phyloP scores from a whole-genome alignment of 2,113 vertebrate species.

The Tupaia tana region DNA sequence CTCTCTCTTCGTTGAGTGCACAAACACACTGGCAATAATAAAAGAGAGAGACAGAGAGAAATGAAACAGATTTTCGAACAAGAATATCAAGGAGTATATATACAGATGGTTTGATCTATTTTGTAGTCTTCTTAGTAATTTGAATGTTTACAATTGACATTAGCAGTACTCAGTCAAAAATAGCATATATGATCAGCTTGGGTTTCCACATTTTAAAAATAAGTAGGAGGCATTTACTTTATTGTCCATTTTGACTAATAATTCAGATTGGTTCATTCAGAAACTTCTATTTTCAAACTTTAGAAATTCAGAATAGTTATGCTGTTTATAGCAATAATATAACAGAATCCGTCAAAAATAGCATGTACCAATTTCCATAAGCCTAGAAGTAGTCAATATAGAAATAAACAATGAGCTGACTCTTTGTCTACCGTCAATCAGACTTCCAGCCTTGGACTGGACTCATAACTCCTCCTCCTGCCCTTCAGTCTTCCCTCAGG shows the following conservation, averaged over 20 bases:
- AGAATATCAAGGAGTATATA: background rate
- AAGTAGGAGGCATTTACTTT: background rate
- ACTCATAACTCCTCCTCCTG: background rate
- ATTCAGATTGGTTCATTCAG: background rate
- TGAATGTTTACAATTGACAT: background rate
- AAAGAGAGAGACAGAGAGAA: background rate
- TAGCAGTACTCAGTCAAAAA: background rate
- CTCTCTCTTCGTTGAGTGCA: no score
- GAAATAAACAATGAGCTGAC: background rate
- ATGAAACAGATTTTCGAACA: background rate
- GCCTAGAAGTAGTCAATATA: background rate
- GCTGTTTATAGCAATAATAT: background rate
- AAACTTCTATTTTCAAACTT: background rate
- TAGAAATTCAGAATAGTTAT: background rate
- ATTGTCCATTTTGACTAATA: conserved; percentile 3
- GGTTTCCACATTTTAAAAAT: background rate
- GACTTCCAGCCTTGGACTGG: background rate
- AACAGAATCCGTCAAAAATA: conserved; percentile 22
- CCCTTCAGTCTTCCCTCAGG: background rate
- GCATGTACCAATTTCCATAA: conserved; percentile 3
- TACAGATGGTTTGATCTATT: background rate
- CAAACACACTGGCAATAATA: no score
- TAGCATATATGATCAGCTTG: background rate
- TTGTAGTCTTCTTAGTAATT: background rate
- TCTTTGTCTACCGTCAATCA: background rate